Conservation (phyloP, 2,888 invertebrate genomes). For the Phalera bucephala region DNA sequence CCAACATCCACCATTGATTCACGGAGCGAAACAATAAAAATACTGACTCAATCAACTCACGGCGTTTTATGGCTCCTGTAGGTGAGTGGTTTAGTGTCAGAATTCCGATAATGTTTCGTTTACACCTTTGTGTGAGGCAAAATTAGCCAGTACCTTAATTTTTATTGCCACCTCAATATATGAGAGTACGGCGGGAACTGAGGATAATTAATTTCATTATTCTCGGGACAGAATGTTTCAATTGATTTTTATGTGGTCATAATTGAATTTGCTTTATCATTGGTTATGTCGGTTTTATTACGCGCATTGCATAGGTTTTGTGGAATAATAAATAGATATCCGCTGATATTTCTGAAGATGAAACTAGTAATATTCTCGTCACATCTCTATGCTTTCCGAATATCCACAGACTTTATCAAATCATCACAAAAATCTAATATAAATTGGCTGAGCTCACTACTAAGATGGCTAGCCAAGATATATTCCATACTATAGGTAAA, state of each 20-base stretch:
- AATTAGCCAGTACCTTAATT: conserved; percentile 6
- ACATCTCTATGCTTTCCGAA: too few relatives aligned
- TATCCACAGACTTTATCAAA: too few relatives aligned
- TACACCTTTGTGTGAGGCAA: conserved; percentile 55
- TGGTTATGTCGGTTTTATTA: too few relatives aligned
- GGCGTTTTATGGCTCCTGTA: conserved; percentile 72
- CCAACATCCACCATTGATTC: conserved; percentile 81
- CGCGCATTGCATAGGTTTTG: too few relatives aligned
- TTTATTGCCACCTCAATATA: neutral
- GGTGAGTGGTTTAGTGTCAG: conserved; percentile 74
- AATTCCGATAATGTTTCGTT: conserved; percentile 69
- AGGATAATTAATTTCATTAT: neutral
- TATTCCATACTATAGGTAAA: too few relatives aligned
- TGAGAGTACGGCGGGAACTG: neutral
- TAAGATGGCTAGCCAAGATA: too few relatives aligned
- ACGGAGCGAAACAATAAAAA: conserved; percentile 79
- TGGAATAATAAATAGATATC: too few relatives aligned
- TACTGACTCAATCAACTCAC: conserved; percentile 81
- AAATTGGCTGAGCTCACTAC: too few relatives aligned
- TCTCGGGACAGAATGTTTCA: neutral
- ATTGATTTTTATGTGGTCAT: neutral
- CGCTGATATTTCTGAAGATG: too few relatives aligned
- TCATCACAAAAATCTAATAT: too few relatives aligned
- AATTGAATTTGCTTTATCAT: neutral
- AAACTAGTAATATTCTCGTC: too few relatives aligned